These are phyloP conservation scores for Neodontobutis hainanensis DNA, from an alignment of 2,113 vertebrate species.

Conservation along the genomic window DNA sequence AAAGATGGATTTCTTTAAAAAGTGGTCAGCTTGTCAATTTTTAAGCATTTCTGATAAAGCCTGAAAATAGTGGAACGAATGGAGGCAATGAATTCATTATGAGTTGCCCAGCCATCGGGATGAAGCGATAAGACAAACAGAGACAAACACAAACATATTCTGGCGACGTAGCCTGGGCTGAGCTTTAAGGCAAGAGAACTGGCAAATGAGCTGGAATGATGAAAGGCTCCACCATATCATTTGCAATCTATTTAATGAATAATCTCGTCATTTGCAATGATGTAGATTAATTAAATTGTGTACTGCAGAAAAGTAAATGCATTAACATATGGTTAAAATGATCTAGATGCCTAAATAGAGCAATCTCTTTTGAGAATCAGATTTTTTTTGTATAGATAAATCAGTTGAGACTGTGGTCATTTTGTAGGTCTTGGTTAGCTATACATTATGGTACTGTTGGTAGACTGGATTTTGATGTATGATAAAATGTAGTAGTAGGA, in stretches of 20 bases:
- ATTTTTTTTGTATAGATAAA: slow-evolving; percentile 2
- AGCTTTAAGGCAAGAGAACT: slow-evolving; percentile 18
- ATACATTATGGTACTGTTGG: not conserved
- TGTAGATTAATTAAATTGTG: slow-evolving; percentile 33
- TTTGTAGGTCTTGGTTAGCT: not conserved
- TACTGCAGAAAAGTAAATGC: not conserved
- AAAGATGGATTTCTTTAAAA: slow-evolving; percentile 60
- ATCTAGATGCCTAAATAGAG: slow-evolving; percentile 18
- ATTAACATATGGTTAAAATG: slow-evolving; percentile 22
- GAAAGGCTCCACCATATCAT: slow-evolving; percentile 25
- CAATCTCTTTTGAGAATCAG: not conserved
- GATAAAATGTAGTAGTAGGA: no score
- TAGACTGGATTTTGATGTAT: not conserved
- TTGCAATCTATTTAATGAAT: slow-evolving; percentile 32
- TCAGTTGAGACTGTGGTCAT: not conserved
- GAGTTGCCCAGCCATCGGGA: slow-evolving; percentile 44
- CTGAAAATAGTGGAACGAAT: slow-evolving; percentile 31
- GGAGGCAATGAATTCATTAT: slow-evolving; percentile 65
- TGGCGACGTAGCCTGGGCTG: slow-evolving; percentile 6
- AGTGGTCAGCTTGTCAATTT: slow-evolving; percentile 68
- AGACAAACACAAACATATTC: slow-evolving; percentile 36
- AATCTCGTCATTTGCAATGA: slow-evolving; percentile 20
- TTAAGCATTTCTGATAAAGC: slow-evolving; percentile 59
- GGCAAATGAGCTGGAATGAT: slow-evolving; percentile 18
- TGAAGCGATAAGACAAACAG: slow-evolving; percentile 52